Conservation (phyloP, 2,797 vertebrate genomes). For the Sebastes jordani region DNA sequence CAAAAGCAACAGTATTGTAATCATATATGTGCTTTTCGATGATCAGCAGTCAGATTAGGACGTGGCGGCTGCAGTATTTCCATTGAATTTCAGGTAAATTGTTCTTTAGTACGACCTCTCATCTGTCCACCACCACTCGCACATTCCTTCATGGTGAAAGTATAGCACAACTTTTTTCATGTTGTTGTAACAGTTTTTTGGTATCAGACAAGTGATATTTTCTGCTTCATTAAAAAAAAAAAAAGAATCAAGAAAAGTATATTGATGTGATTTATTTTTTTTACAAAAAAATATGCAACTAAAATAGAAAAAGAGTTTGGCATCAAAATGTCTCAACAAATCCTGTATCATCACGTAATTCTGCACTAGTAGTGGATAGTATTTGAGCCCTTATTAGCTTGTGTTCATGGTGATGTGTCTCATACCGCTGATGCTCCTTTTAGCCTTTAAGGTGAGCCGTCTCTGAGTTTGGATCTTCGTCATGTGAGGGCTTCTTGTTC, state of each 20-base stretch:
- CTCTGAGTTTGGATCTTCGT: neutral
- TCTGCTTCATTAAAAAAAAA: constrained; percentile 72
- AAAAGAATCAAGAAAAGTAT: neutral
- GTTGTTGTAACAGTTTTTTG: constrained; percentile 66
- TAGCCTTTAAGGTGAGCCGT: constrained; percentile 5
- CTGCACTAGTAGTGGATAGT: neutral
- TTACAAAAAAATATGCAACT: neutral
- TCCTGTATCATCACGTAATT: neutral
- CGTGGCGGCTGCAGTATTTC: constrained; percentile 13
- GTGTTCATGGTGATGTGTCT: neutral
- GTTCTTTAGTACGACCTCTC: constrained; percentile 7
- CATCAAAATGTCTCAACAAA: neutral
- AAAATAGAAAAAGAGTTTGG: neutral
- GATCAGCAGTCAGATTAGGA: constrained; percentile 25
- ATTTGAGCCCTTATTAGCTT: too few species aligned
- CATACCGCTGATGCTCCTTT: neutral
- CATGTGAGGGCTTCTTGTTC: neutral
- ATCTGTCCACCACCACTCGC: constrained; percentile 32
- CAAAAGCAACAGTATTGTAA: constrained; percentile 31
- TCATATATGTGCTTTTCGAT: constrained; percentile 25
- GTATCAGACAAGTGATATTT: constrained; percentile 65
- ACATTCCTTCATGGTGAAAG: constrained; percentile 60
- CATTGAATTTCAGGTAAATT: constrained; percentile 32
- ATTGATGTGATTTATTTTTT: neutral
- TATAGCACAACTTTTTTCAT: constrained; percentile 61